A percentile compares a stretch with the other conserved stretches of the same genome.
Conservation (phyloP, 1,140 invertebrate species). For the Zeugodacus cucurbitae region DNA sequence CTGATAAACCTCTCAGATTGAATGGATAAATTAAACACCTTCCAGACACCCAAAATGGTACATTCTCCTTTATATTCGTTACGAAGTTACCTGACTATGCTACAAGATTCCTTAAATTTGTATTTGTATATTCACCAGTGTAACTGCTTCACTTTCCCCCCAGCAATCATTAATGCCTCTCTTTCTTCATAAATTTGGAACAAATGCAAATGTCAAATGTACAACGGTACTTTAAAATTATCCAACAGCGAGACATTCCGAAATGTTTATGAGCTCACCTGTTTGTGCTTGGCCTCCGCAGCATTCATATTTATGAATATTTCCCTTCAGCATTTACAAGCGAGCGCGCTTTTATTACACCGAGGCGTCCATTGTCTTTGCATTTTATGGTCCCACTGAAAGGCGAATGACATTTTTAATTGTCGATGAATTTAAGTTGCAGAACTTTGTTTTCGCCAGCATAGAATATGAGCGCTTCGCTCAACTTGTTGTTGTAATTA, state of each 20-base stretch:
- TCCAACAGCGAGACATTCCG: neutral
- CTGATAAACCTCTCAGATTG: too few relatives aligned
- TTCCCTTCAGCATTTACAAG: neutral
- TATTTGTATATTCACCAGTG: too few relatives aligned
- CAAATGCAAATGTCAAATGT: neutral
- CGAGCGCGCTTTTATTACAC: neutral
- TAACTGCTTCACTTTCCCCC: too few relatives aligned
- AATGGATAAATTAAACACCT: too few relatives aligned
- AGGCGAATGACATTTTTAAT: slow-evolving; percentile 34
- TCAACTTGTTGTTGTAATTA: slow-evolving; percentile 18
- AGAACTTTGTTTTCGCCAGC: neutral
- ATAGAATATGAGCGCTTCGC: neutral
- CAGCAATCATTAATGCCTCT: too few relatives aligned
- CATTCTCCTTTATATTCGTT: too few relatives aligned
- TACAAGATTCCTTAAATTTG: too few relatives aligned
- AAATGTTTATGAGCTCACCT: slow-evolving; percentile 24
- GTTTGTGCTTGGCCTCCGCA: neutral
- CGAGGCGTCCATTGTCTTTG: neutral
- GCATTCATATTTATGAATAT: neutral
- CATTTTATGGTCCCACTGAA: slow-evolving; percentile 22
- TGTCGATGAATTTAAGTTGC: slow-evolving; percentile 29
- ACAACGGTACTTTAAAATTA: neutral
- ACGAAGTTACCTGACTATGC: too few relatives aligned
- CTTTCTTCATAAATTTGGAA: neutral
- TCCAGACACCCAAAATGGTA: too few relatives aligned